Conservation (phyloP, 2,888 invertebrate genomes). For the Gymnoscelis rufifasciata region DNA sequence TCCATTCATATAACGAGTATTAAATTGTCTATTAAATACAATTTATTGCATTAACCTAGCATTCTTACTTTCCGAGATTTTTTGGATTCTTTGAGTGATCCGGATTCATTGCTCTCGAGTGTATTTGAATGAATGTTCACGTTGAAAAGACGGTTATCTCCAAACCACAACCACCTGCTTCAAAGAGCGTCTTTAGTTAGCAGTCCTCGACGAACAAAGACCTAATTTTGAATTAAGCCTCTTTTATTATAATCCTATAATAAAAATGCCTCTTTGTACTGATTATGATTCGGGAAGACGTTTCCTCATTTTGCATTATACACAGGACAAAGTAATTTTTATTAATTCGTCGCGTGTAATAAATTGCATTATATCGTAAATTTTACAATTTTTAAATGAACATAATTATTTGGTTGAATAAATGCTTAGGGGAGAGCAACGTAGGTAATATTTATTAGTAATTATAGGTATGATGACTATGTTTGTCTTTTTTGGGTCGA, state of each 20-base stretch:
- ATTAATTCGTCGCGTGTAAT: neutral
- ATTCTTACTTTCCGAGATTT: too few species aligned
- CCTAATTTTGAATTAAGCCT: constrained; percentile 25
- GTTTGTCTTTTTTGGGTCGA: too few species aligned
- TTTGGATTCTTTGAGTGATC: too few species aligned
- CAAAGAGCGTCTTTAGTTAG: constrained; percentile 12
- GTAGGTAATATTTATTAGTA: too few species aligned
- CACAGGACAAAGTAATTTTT: neutral
- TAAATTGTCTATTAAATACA: too few species aligned
- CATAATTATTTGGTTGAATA: too few species aligned
- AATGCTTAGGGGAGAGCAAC: too few species aligned
- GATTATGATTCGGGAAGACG: constrained; percentile 9
- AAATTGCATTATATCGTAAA: neutral
- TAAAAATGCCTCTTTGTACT: constrained; percentile 25
- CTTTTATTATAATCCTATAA: constrained; percentile 24
- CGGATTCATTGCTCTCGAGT: too few species aligned
- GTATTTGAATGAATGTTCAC: neutral
- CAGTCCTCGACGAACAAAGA: constrained; percentile 15
- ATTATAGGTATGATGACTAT: too few species aligned
- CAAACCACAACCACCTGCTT: constrained; percentile 6
- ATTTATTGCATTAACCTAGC: too few species aligned
- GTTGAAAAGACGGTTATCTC: neutral
- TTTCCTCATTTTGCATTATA: constrained; percentile 16
- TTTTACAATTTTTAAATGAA: too few species aligned
- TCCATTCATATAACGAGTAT: too few species aligned